Percentiles rank a stretch among this genome's conserved stretches.
Evolutionary conservation across 2,113 vertebrate species (phyloP).

Genomic region (Gila orcuttii): DNA sequence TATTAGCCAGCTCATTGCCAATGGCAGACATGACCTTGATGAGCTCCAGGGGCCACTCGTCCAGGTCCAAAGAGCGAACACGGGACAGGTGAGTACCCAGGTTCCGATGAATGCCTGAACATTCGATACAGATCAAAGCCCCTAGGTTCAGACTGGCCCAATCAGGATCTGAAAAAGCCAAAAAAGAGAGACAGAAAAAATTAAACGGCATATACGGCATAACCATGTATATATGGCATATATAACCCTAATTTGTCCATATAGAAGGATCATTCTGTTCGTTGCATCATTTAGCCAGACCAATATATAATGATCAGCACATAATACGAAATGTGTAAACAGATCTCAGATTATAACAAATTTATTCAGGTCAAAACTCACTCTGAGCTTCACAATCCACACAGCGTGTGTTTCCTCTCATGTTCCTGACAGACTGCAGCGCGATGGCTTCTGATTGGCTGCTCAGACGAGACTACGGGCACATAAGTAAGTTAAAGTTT

Average conservation of each 20-base stretch:
- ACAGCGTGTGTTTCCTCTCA: constrained; percentile 90
- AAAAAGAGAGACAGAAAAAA: not conserved
- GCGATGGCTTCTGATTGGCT: constrained; percentile 96
- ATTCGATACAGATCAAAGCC: constrained; percentile 97
- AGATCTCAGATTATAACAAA: not conserved
- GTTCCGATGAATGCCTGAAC: constrained; percentile 97
- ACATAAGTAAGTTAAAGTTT: constrained; percentile 8
- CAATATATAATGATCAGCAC: not conserved
- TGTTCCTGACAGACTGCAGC: constrained; percentile 89
- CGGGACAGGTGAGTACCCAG: constrained; percentile 94
- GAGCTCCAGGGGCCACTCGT: constrained; percentile 96
- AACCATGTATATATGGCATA: not conserved
- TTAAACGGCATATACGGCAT: not conserved
- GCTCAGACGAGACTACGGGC: constrained; percentile 87
- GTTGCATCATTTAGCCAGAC: not conserved
- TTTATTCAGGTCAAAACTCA: constrained; percentile 72
- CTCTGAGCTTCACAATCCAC: constrained; percentile 93
- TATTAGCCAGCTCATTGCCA: constrained; percentile 93
- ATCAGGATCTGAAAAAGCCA: constrained; percentile 82
- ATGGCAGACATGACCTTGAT: constrained; percentile 95
- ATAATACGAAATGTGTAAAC: not conserved
- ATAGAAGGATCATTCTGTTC: not conserved
- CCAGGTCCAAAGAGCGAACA: constrained; percentile 94
- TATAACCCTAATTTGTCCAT: not conserved
- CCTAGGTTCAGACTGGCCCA: constrained; percentile 98